These are phyloP conservation scores for Xiphophorus birchmanni DNA, from an alignment of 2,797 vertebrate genomes.

Conservation along the genomic window DNA sequence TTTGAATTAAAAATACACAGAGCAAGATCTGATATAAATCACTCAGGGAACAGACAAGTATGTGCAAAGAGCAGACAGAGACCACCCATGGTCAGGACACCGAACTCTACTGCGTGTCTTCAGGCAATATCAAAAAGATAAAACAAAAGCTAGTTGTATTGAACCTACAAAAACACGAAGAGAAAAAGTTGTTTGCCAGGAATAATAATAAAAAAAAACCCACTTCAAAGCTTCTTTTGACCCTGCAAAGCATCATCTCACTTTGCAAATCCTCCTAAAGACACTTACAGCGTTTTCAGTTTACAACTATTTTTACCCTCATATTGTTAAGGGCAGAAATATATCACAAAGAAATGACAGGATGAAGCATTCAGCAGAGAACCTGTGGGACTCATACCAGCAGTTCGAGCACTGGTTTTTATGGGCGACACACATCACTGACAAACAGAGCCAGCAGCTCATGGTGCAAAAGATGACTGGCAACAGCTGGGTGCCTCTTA, in stretches of 20 bases:
- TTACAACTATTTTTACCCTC: not conserved
- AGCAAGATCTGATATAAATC: conserved; percentile 34
- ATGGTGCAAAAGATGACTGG: conserved; percentile 70
- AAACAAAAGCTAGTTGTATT: conserved; percentile 44
- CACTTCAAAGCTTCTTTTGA: conserved; percentile 37
- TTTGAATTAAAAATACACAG: conserved; percentile 44
- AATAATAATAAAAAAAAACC: conserved; percentile 25
- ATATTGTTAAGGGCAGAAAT: conserved; percentile 13
- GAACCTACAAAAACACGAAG: conserved; percentile 17
- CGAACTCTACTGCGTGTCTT: conserved; percentile 44
- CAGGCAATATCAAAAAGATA: conserved; percentile 48
- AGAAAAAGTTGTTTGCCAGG: conserved; percentile 3
- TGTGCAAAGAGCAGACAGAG: conserved; percentile 34
- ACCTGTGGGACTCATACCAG: not conserved
- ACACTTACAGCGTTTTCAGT: conserved; percentile 7
- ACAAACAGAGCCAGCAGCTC: conserved; percentile 53
- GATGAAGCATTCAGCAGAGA: conserved; percentile 16
- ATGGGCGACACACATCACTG: conserved; percentile 43
- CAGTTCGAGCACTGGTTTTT: conserved; percentile 4
- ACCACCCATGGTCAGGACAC: conserved; percentile 34
- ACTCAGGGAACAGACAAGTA: conserved; percentile 27
- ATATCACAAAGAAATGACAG: conserved; percentile 15
- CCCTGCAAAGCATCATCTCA: conserved; percentile 23
- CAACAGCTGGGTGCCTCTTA: conserved; percentile 72
- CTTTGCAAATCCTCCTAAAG: conserved; percentile 24